phyloP scores from a whole-genome alignment of 92 coral and sea anemone species.

The Zoanthus sociatus region DNA sequence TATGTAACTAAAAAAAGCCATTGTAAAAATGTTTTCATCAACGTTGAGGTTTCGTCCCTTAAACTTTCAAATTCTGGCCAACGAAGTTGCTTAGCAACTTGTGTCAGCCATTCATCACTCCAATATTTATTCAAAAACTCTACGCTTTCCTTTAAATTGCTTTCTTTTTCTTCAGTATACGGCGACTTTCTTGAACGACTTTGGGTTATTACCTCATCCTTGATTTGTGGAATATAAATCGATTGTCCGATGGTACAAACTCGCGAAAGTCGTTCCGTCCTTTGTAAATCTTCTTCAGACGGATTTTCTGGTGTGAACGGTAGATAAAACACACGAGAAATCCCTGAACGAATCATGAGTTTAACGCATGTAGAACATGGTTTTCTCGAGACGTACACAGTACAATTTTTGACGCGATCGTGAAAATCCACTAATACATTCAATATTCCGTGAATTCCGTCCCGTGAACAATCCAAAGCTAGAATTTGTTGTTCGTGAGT shows the following conservation, averaged over 20 bases:
- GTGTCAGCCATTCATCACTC: constrained; percentile 61
- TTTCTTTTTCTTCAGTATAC: constrained; percentile 47
- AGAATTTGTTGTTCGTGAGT: constrained; percentile 64
- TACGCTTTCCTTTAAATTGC: constrained; percentile 13
- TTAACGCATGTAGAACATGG: constrained; percentile 87
- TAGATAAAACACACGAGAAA: constrained; percentile 77
- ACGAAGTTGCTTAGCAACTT: constrained; percentile 33
- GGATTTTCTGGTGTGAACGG: constrained; percentile 86
- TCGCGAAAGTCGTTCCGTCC: constrained; percentile 61
- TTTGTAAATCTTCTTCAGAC: constrained; percentile 48
- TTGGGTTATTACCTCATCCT: constrained; percentile 39
- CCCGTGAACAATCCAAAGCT: constrained; percentile 80
- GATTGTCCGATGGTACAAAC: constrained; percentile 80
- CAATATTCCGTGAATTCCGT: constrained; percentile 74
- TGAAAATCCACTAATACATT: constrained; percentile 66
- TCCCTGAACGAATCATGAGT: constrained; percentile 76
- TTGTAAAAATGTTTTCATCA: constrained; percentile 53
- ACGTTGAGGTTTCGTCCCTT: constrained; percentile 15
- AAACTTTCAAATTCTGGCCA: constrained; percentile 75
- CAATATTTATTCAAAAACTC: constrained; percentile 56
- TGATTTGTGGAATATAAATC: constrained; percentile 68
- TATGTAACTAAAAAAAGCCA: constrained; percentile 70
- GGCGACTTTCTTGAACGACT: constrained; percentile 57
- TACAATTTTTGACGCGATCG: constrained; percentile 64
- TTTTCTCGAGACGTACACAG: constrained; percentile 80